These are phyloP conservation scores for Cyclopterus lumpus DNA, from an alignment of 2,797 vertebrate genomes.

Conservation along the genomic window DNA sequence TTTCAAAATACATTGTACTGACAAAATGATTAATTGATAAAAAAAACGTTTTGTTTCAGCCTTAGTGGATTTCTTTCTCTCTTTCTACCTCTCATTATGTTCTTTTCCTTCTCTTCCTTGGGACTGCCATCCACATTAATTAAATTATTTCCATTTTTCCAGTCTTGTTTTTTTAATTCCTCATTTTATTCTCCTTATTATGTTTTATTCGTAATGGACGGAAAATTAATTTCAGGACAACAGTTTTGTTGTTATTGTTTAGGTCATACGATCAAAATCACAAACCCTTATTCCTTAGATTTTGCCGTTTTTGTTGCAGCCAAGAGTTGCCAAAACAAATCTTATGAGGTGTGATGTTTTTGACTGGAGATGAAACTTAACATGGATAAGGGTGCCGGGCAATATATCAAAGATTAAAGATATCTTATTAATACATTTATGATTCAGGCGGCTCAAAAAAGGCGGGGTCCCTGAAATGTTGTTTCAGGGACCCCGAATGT, in stretches of 20 bases:
- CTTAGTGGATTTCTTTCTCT: background rate
- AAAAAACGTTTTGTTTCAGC: too few species aligned
- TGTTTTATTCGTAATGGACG: background rate
- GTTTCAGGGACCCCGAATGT: background rate
- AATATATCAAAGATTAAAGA: background rate
- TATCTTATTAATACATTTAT: background rate
- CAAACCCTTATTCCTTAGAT: background rate
- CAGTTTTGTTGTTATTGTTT: background rate
- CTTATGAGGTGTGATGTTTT: background rate
- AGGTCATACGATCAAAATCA: background rate
- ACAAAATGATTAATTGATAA: background rate
- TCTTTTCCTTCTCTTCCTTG: background rate
- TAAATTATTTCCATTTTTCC: background rate
- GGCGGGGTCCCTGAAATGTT: too few species aligned
- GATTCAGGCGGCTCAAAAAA: too few species aligned
- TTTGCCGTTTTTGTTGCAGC: background rate
- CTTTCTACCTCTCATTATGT: background rate
- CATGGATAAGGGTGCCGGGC: background rate
- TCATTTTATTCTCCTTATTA: background rate
- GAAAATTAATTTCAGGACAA: background rate
- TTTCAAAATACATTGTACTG: background rate
- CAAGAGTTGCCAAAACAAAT: background rate
- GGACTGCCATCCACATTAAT: background rate
- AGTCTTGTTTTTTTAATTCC: background rate
- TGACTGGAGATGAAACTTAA: background rate